Evolutionary conservation across 1,140 invertebrate genomes (phyloP), one percentile per base, ranked within the genome.

Genomic region (Cotesia chilonis): DNA sequence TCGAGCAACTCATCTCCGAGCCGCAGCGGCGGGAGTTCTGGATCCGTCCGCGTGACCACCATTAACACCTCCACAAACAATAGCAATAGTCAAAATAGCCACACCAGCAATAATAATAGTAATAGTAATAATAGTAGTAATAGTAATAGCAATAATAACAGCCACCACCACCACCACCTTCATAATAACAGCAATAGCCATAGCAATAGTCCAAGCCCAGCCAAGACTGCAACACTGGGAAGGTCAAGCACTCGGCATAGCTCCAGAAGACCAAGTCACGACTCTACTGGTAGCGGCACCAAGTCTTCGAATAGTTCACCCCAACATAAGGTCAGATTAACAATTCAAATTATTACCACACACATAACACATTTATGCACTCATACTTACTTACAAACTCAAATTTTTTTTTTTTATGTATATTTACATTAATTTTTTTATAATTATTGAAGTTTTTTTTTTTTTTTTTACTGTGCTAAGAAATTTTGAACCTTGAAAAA

Each of bases 1-100:
- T 87, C 86, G 38, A 76, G 80, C 2, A 87, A 86, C 69, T 87
- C 86, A 10, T 87, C 86, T 64, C 86, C 86, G 3, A 87, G 84
- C 71, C 76, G 85, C 70, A 87, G 85, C 70, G 85, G 82, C 20
- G 85, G 85, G 20, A 87, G 84, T 71, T 85, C 84, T 0, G 82
- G 84, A 0, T 87, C 86, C 0, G 82, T 87, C 36, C 79, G 84
- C 20, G 78, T 78, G 4, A 78, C 79, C 28, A 47, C 41, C 4
- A 47, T 47, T 10, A 47, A 6, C 41, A 9, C 41, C 41, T 9
- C 41, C 6, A 47, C 6, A 9, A 47, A 47, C 10, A 47, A 47
- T 0, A 47, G 10, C 41, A 47, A 47, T 47, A 47, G 41, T 47
- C 41, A 6, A 47, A 47, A 47, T 47, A 47, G 10, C 10, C 6